Conservation (phyloP, 1,140 invertebrate species). For the Tenebrio molitor region DNA sequence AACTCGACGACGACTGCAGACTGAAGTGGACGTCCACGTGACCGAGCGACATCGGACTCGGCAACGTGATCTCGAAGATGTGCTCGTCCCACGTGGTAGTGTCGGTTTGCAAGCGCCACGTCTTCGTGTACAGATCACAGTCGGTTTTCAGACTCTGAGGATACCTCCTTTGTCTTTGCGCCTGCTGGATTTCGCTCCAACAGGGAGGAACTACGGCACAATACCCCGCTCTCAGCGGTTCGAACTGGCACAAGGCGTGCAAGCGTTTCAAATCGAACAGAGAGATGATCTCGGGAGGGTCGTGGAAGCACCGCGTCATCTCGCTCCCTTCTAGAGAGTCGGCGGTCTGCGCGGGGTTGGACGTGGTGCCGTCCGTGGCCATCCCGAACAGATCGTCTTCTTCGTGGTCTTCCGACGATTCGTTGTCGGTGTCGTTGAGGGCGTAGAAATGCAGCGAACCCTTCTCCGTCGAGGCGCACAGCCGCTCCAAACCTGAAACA, state of each 20-base stretch:
- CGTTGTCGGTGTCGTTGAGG: slow-evolving; percentile 78
- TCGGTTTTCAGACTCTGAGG: slow-evolving; percentile 78
- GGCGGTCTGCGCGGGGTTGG: slow-evolving; percentile 47
- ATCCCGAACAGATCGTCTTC: slow-evolving; percentile 71
- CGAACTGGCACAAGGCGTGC: slow-evolving; percentile 76
- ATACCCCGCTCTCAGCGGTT: slow-evolving; percentile 75
- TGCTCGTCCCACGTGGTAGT: slow-evolving; percentile 92
- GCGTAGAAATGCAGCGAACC: slow-evolving; percentile 89
- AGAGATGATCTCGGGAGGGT: slow-evolving; percentile 58
- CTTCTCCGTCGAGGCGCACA: slow-evolving; percentile 84
- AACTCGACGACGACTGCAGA: slow-evolving; percentile 76
- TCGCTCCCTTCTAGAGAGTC: slow-evolving; percentile 56
- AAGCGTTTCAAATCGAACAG: slow-evolving; percentile 70
- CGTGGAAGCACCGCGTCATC: slow-evolving; percentile 59
- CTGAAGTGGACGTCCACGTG: slow-evolving; percentile 91
- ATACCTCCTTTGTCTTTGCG: slow-evolving; percentile 81
- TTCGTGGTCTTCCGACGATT: slow-evolving; percentile 76
- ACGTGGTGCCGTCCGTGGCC: slow-evolving; percentile 49
- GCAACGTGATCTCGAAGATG: slow-evolving; percentile 89
- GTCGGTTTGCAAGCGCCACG: slow-evolving; percentile 89
- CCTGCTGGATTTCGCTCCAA: slow-evolving; percentile 91
- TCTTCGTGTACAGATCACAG: slow-evolving; percentile 76
- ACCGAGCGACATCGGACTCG: slow-evolving; percentile 77
- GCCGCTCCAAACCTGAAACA: slow-evolving; percentile 78
- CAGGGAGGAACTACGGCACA: slow-evolving; percentile 91